phyloP scores from a whole-genome alignment of 2,888 invertebrate species.

The Hirtodrosophila alboralis region DNA sequence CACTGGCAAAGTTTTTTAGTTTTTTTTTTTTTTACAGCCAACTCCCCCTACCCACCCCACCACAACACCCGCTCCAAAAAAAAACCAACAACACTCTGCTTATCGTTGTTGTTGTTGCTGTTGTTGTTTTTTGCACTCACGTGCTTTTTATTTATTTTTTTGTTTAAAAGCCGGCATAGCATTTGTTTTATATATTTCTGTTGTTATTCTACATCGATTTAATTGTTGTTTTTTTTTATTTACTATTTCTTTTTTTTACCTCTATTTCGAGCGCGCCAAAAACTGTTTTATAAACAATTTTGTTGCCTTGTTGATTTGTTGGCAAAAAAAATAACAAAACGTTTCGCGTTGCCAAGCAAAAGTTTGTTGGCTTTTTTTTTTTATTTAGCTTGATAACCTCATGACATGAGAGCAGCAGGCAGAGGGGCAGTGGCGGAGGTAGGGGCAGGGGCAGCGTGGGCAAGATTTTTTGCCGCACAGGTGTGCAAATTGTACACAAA shows the following conservation, averaged over 20 bases:
- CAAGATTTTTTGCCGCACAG: conserved; percentile 40
- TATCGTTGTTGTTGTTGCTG: conserved; percentile 29
- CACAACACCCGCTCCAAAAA: background rate
- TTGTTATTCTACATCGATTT: conserved; percentile 47
- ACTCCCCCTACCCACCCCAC: background rate
- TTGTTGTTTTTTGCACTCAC: conserved; percentile 46
- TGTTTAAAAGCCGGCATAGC: conserved; percentile 45
- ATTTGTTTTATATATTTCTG: conserved; percentile 30
- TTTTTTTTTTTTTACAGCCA: conserved; percentile 46
- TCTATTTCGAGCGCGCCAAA: conserved; percentile 54
- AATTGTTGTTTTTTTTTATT: conserved; percentile 41
- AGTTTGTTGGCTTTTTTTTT: conserved; percentile 18
- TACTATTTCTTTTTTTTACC: no score
- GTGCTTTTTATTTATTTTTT: conserved; percentile 57
- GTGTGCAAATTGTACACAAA: conserved; percentile 51
- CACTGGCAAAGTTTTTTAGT: conserved; percentile 57
- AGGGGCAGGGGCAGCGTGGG: conserved; percentile 6
- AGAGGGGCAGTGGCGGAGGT: background rate
- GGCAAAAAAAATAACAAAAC: conserved; percentile 21
- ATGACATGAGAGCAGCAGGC: no score
- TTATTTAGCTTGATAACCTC: conserved; percentile 34
- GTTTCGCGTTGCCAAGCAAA: conserved; percentile 67
- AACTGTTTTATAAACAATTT: conserved; percentile 51
- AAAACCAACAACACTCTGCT: no score
- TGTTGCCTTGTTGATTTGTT: conserved; percentile 44